These are phyloP conservation scores for Hippocampus guttulatus DNA, from an alignment of 2,113 vertebrate species.

Conservation along the genomic window DNA sequence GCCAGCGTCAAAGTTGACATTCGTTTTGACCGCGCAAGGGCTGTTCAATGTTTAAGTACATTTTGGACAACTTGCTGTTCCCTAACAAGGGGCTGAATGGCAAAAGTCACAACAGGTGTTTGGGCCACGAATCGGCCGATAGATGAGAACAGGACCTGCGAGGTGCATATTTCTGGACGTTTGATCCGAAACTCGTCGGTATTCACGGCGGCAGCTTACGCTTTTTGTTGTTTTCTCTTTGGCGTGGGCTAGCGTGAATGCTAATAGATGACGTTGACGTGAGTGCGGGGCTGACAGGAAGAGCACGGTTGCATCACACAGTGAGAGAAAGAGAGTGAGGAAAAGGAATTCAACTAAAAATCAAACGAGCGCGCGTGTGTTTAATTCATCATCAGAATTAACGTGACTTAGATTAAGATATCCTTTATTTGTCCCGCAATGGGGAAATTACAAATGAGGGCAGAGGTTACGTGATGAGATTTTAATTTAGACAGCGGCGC, in stretches of 20 bases:
- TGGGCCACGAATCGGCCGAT: background rate
- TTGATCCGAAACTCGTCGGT: background rate
- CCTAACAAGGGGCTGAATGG: background rate
- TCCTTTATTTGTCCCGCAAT: no score
- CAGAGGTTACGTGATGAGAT: constrained; percentile 7
- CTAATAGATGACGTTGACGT: background rate
- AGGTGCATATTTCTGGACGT: background rate
- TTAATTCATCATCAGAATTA: constrained; percentile 31
- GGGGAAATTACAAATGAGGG: no score
- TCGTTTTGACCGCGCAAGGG: no score
- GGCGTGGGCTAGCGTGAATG: background rate
- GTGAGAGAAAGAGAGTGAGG: background rate
- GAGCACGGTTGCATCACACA: background rate
- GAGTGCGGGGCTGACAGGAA: background rate
- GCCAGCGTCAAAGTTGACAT: background rate
- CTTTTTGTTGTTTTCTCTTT: background rate
- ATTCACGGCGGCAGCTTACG: constrained; percentile 1
- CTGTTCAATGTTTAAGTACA: background rate
- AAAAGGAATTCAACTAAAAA: constrained; percentile 1
- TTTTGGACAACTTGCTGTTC: background rate
- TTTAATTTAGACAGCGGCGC: constrained; percentile 25
- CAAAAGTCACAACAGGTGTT: background rate
- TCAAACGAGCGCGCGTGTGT: background rate
- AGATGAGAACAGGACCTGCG: background rate
- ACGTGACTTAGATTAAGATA: background rate